phyloP scores from a whole-genome alignment of 2,888 invertebrate species.

The Netelia melanura region DNA sequence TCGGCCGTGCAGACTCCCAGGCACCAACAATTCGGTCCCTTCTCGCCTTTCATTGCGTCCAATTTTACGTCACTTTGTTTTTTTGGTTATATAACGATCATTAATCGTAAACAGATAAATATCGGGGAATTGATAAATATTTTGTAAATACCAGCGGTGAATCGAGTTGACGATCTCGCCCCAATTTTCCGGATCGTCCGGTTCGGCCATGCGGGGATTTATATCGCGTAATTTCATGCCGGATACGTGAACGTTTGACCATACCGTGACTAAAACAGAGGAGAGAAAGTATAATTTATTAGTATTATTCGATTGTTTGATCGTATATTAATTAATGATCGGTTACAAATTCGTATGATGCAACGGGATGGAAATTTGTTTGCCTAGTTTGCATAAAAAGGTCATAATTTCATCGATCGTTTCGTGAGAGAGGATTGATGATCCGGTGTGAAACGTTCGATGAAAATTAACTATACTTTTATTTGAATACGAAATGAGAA shows the following conservation, averaged over 20 bases:
- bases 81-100: neutral
- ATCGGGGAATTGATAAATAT: neutral
- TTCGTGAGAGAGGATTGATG: constrained; percentile 36
- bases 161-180: constrained; percentile 79
- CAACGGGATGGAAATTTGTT: neutral
- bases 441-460: constrained; percentile 5
- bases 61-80: constrained; percentile 61
- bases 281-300: neutral
- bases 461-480: constrained; percentile 31
- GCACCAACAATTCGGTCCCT: constrained; percentile 84
- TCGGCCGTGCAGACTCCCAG: constrained; percentile 84
- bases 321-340: neutral
- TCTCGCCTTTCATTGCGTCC: constrained; percentile 75
- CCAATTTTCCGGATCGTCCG: constrained; percentile 87
- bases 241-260: constrained; percentile 88
- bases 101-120: neutral
- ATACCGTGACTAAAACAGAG: constrained; percentile 86
- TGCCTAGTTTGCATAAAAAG: constrained; percentile 32
- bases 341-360: constrained; percentile 1
- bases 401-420: constrained; percentile 6
- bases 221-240: constrained; percentile 87
- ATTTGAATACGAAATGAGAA: constrained; percentile 42
- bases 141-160: constrained; percentile 73
- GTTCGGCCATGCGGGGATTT: constrained; percentile 86
- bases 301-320: neutral